Evolutionary conservation across 2,888 invertebrate genomes (phyloP).

Genomic region (Lithosia quadra): DNA sequence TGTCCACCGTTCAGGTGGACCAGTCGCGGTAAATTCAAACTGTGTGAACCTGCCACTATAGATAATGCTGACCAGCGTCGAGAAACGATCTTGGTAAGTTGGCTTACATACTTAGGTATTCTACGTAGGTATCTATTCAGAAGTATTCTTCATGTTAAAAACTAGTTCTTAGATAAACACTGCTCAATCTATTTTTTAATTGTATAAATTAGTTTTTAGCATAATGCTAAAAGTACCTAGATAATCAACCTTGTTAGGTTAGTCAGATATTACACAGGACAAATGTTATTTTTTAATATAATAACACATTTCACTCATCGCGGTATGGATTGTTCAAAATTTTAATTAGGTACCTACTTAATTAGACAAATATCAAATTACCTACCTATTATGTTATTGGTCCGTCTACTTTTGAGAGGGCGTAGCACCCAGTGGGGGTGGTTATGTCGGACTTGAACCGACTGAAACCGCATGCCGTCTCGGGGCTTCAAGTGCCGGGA

Average conservation of each 20-base stretch:
- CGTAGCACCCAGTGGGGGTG: too few species aligned
- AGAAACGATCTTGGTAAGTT: conserved; percentile 78
- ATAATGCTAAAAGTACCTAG: not conserved
- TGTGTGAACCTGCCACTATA: conserved; percentile 56
- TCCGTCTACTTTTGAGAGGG: too few species aligned
- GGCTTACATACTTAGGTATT: not conserved
- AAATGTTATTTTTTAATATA: too few species aligned
- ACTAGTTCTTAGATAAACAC: not conserved
- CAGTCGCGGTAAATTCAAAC: conserved; percentile 75
- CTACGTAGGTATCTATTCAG: not conserved
- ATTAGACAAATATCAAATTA: too few species aligned
- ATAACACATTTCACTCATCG: too few species aligned
- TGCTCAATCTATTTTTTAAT: not conserved
- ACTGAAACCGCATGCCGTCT: too few species aligned
- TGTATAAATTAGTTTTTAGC: too few species aligned
- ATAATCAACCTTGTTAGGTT: not conserved
- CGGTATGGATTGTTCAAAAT: too few species aligned
- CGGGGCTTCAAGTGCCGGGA: too few species aligned
- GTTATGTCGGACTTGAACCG: too few species aligned
- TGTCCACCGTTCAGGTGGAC: conserved; percentile 81
- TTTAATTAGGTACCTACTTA: too few species aligned
- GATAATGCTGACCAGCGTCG: conserved; percentile 56
- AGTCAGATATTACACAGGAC: not conserved
- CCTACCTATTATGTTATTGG: too few species aligned
- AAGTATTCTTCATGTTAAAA: not conserved